phyloP scores from a whole-genome alignment of 2,888 invertebrate species.

The Morpho helenor region DNA sequence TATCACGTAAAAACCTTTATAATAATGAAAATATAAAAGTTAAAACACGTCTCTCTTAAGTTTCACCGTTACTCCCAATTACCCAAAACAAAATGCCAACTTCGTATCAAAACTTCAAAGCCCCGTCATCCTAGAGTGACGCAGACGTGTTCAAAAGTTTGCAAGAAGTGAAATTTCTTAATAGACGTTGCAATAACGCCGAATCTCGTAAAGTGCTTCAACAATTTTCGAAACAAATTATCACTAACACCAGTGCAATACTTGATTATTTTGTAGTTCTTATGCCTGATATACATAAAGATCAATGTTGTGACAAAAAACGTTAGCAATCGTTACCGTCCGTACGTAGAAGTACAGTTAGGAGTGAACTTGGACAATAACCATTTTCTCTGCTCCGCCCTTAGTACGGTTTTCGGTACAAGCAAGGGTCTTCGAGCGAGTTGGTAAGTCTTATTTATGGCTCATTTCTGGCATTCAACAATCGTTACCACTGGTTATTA shows the following conservation, averaged over 20 bases:
- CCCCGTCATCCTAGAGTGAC: constrained; percentile 13
- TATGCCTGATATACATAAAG: constrained; percentile 10
- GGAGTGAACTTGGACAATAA: constrained; percentile 69
- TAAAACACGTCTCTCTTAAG: too few species aligned
- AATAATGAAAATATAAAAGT: too few species aligned
- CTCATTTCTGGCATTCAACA: constrained; percentile 18
- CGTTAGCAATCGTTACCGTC: constrained; percentile 17
- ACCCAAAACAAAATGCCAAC: constrained; percentile 14
- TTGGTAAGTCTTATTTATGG: constrained; percentile 24
- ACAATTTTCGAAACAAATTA: constrained; percentile 55
- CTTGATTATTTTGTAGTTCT: constrained; percentile 1
- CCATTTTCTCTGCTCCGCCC: constrained; percentile 69
- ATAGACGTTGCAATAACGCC: constrained; percentile 41
- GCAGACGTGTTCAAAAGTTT: constrained; percentile 24
- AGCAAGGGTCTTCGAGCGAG: constrained; percentile 24
- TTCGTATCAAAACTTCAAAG: constrained; percentile 15
- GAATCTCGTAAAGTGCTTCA: constrained; percentile 36
- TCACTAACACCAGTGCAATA: constrained; percentile 34
- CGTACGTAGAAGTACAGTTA: constrained; percentile 46
- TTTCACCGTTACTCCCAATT: neutral
- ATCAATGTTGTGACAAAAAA: constrained; percentile 5
- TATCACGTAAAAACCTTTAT: too few species aligned
- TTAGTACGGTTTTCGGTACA: constrained; percentile 33
- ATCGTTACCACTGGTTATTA: constrained; percentile 18
- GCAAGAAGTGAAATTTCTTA: constrained; percentile 37